Percentiles rank a stretch among this genome's conserved stretches.
Conservation (phyloP, 2,797 vertebrate species). For the Notolabrus celidotus region DNA sequence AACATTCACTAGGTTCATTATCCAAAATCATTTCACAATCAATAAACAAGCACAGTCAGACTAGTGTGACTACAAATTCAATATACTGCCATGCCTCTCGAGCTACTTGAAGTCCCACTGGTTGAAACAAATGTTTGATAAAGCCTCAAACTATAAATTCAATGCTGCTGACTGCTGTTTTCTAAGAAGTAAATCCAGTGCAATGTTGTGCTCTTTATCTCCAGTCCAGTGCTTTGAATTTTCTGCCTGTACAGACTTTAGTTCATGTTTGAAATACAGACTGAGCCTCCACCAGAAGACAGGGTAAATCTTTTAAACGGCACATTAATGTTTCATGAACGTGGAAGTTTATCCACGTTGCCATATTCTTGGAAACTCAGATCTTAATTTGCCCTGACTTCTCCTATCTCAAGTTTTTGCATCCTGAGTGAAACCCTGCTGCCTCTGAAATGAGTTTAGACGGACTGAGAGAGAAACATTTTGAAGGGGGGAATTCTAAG, state of each 20-base stretch:
- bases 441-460: neutral
- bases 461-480: neutral
- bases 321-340: slow-evolving; percentile 47
- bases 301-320: slow-evolving; percentile 50
- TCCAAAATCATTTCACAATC: neutral
- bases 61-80: neutral
- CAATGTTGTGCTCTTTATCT: neutral
- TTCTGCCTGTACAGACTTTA: slow-evolving; percentile 11
- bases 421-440: slow-evolving; percentile 10
- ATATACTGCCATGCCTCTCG: neutral
- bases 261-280: slow-evolving; percentile 36
- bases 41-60: neutral
- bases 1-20: neutral
- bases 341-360: slow-evolving; percentile 11
- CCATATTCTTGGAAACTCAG: slow-evolving; percentile 18
- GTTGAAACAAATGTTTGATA: slow-evolving; percentile 5
- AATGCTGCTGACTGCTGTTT: neutral
- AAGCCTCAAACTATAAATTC: neutral
- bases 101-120: neutral
- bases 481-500: neutral
- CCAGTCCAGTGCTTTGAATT: slow-evolving; percentile 19
- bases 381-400: slow-evolving; percentile 9
- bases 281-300: slow-evolving; percentile 8
- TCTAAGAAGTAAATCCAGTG: neutral
- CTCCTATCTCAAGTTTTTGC: slow-evolving; percentile 10